Base-by-base conservation (phyloP, 2,888 invertebrate genomes). In the Agriopis leucophaearia region DNA sequence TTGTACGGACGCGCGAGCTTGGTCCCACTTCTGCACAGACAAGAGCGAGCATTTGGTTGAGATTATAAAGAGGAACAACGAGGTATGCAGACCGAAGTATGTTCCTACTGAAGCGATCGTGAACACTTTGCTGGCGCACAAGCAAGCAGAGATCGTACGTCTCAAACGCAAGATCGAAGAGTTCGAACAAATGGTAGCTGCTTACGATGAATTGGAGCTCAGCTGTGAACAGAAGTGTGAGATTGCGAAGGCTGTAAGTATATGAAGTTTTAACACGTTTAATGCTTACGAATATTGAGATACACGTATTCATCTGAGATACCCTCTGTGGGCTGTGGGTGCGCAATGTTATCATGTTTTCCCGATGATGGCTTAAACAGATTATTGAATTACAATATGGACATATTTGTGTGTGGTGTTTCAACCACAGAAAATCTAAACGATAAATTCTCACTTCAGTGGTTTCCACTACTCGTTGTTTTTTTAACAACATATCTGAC, bases 31-130 rank as follows among this genome's bases (percentile, higher is more conserved):
- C 76, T 86, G 88, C 63, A 91, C 95, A 48, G 94, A 95, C 65
- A 91, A 95, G 74, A 90, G 91, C 51, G 95, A 95, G 80, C 95
- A 95, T 75, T 89, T 95, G 71, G 87, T 95, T 35, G 95, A 95
- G 60, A 80, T 94, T 64, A 92, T 95, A 64, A 94, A 92, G 74
- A 81, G 89, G 44, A 94, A 94, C 79, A 91, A 90, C 62, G 90
- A 90, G 56, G 87, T 76, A 6, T 82, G 87, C 63, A 82, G 86
- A 5, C 84, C 88, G 1, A 92, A 93, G 78, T 93, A 92, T 65
- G 72, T 94, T 55, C 92, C 94, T 0, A 92, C 91, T 0, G 84
- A 88, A 60, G 91, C 92, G 38, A 92, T 94, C 38, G 91, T 94
- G 8, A 87, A 91, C 66, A 93, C 91, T 7, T 76, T 94, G 38